Evolutionary conservation across 2,888 invertebrate genomes (phyloP).

Genomic region (Dysmachus trigonus): DNA sequence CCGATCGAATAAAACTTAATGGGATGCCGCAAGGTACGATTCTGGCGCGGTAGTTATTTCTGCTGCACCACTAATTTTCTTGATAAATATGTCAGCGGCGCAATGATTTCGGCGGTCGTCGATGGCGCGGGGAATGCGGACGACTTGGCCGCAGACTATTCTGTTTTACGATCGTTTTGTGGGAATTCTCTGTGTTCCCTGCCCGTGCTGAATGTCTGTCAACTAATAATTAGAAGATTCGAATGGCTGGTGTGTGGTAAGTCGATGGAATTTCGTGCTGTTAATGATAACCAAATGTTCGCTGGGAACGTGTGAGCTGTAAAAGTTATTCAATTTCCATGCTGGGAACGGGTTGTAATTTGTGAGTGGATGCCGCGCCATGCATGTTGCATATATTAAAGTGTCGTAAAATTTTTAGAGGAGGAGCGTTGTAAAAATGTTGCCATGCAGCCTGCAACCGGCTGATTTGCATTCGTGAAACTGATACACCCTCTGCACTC

Average conservation of each 20-base stretch:
- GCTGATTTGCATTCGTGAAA: background rate
- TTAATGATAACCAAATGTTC: constrained; percentile 37
- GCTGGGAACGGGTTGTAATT: background rate
- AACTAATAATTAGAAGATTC: constrained; percentile 18
- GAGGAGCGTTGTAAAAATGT: background rate
- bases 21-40: constrained; percentile 14
- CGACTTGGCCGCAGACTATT: background rate
- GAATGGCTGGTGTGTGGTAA: background rate
- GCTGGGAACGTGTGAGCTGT: background rate
- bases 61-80: background rate
- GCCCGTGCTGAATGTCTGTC: background rate
- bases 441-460: background rate
- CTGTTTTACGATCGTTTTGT: constrained; percentile 15
- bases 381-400: background rate
- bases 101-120: background rate
- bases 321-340: background rate
- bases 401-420: background rate
- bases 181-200: background rate
- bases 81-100: constrained; percentile 12
- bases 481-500: background rate
- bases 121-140: background rate
- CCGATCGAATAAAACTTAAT: constrained; percentile 23
- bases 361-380: background rate
- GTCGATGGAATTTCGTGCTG: constrained; percentile 30
- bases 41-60: background rate